These are phyloP conservation scores for Aleiodes testaceus DNA, from an alignment of 2,888 invertebrate species.

Conservation along the genomic window DNA sequence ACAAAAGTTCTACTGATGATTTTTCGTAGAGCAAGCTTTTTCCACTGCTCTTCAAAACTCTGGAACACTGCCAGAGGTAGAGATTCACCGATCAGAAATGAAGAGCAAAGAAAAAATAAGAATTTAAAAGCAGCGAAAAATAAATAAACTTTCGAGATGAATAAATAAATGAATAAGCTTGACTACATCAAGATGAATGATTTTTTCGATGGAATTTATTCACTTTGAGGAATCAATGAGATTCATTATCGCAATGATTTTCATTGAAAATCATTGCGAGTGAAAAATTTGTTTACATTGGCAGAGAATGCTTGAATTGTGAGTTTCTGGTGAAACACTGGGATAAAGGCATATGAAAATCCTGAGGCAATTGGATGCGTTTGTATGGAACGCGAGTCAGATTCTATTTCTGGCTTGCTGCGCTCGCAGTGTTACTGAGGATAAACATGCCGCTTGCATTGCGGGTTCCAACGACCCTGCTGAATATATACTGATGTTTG, in stretches of 20 bases:
- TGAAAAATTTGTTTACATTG: constrained; percentile 22
- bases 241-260: too few relatives aligned
- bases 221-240: background rate
- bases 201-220: background rate
- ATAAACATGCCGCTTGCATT: constrained; percentile 54
- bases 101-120: background rate
- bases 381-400: constrained; percentile 55
- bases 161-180: background rate
- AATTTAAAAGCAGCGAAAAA: background rate
- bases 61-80: constrained; percentile 27
- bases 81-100: constrained; percentile 18
- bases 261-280: too few relatives aligned
- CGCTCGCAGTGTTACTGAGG: constrained; percentile 45
- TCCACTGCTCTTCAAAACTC: constrained; percentile 12
- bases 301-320: constrained; percentile 24
- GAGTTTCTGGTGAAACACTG: constrained; percentile 12
- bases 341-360: constrained; percentile 14
- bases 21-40: background rate
- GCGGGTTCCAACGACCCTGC: constrained; percentile 60
- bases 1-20: constrained; percentile 16
- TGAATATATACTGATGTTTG: constrained; percentile 39
- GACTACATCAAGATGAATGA: background rate
- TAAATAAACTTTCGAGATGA: background rate
- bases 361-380: constrained; percentile 29
- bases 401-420: constrained; percentile 59